phyloP scores from a whole-genome alignment of 1,140 invertebrate species.

The Oppia nitens region DNA sequence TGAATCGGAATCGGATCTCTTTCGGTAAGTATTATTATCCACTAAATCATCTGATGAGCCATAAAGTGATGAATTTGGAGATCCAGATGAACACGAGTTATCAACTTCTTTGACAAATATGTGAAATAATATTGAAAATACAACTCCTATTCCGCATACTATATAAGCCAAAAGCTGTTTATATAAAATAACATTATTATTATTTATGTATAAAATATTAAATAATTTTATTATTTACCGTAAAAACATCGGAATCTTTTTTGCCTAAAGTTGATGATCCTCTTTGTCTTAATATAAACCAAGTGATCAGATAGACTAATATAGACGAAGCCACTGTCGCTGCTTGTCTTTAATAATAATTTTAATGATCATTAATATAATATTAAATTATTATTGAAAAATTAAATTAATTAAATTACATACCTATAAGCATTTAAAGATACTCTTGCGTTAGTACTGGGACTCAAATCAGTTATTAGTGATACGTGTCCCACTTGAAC shows the following conservation, averaged over 20 bases:
- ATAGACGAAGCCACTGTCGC: constrained; percentile 55
- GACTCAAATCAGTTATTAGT: constrained; percentile 54
- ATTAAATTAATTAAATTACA: constrained; percentile 34
- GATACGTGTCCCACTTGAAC: constrained; percentile 85
- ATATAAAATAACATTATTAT: neutral
- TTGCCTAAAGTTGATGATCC: neutral
- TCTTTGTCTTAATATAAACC: constrained; percentile 34
- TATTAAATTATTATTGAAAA: neutral
- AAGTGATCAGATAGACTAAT: constrained; percentile 56
- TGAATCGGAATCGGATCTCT: neutral
- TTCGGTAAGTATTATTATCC: neutral
- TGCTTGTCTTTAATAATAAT: neutral
- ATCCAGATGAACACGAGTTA: neutral
- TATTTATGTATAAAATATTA: neutral
- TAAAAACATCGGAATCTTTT: neutral
- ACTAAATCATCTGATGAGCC: neutral
- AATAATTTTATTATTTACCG: neutral
- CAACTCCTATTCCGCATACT: constrained; percentile 46
- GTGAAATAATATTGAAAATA: constrained; percentile 62
- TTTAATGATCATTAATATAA: neutral
- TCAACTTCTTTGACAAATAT: constrained; percentile 28
- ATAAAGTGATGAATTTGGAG: neutral
- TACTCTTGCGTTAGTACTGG: constrained; percentile 46
- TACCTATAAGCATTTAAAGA: constrained; percentile 69
- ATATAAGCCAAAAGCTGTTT: constrained; percentile 49